Evolutionary conservation across 1,140 invertebrate genomes (phyloP), one percentile per base, ranked within the genome.

Genomic region (Tetragonula clypearis): DNA sequence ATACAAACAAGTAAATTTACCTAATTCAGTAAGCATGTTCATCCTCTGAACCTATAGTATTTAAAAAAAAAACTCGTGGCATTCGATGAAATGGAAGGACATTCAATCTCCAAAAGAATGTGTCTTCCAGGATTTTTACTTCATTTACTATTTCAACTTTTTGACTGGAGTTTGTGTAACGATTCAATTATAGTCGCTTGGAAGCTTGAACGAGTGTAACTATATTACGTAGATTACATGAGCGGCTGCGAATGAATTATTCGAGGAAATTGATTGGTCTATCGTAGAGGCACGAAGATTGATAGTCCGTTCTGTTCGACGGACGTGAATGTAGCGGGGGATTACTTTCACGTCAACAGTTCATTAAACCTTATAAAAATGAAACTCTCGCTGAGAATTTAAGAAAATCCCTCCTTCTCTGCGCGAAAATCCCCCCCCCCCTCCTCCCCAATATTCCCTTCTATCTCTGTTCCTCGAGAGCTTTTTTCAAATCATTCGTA

Each of bases 261-360:
- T 72, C 72, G 71, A 30, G 82, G 41, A 84, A 90, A 89, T 90
- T 89, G 89, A 90, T 90, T 84, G 83, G 86, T 76, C 66, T 74
- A 69, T 56, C 66, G 53, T 53, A 21, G 72, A 68, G 66, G 68
- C 58, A 30, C 69, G 66, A 81, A 90, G 87, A 90, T 90, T 88
- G 82, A 90, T 90, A 89, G 84, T 76, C 68, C 56, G 76, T 86
- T 75, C 58, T 35, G 78, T 82, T 60, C 68, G 84, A 82, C 88
- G 81, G 85, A 80, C 75, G 79, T 41, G 86, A 76, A 84, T 79
- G 76, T 79, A 69, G 74, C 58, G 21, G n/a, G 11, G 53, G 30
- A 68, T 58, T 78, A 71, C 82, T 53, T n/a, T 82, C 49, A 49
- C 26, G 26, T 75, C 60, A 60, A 62, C 80, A 82, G 49, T 76